Evolutionary conservation across 2,113 vertebrate genomes (phyloP), one percentile per base, ranked within the genome.

Genomic region (Indri indri): DNA sequence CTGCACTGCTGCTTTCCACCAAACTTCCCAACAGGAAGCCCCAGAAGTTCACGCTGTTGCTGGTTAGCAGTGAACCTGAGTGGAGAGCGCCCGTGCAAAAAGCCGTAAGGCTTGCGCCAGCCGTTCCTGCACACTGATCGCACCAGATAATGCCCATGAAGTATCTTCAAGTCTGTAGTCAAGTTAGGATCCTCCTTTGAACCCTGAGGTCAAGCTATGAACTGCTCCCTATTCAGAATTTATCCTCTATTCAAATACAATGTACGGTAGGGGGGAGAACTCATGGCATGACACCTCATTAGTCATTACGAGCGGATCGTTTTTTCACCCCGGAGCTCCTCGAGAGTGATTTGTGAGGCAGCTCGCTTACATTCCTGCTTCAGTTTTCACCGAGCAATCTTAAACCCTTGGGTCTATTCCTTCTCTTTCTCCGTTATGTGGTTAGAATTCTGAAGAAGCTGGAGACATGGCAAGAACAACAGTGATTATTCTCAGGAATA

Each of bases 321-420:
- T 76, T 65, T 97, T 98, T 91, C 97, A 97, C 96, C 91, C 97
- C 32, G 7, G 97, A 96, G 96, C 85, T 97, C 95, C 95, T 18
- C 90, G 91, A 95, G 80, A 88, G 94, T 93, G 91, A 98, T 95
- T 97, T 97, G 96, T 84, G 97, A 96, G 96, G 97, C 92, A 22
- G 40, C n/a, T 91, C 11, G 3, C 20, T 90, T 76, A 71, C 90
- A 96, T 88, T 88, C 89, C 61, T 86, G 82, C 30, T 74, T 70
- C 88, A 82, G 20, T 54, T 45, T 52, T 16, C 45, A 37, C 40
- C 2, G 14, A 40, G 40, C 11, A 45, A 42, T 23, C 91, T 37
- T 54, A 93, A 74, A 61, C 30, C 68, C 22, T 47, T 18, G 10
- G 54, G 50, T 68, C 83, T 84, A 3, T 37, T 80, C 57, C 70